Evolutionary conservation across 2,113 vertebrate genomes (phyloP), one percentile per base, ranked within the genome.

Genomic region (Naja naja): DNA sequence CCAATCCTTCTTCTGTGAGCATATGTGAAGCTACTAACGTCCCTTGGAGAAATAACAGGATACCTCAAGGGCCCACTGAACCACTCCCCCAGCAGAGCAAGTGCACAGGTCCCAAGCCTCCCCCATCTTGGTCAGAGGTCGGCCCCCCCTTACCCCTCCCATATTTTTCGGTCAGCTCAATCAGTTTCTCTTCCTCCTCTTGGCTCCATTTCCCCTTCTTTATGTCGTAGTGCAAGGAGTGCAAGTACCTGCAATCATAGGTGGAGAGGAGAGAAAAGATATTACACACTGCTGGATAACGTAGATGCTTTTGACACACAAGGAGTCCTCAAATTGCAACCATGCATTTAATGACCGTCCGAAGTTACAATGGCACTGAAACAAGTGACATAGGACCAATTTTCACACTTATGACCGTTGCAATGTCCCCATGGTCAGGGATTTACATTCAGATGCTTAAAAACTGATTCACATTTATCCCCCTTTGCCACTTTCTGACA

Each of bases 181-280:
- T 49, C 7, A 99, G 96, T 93, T 98, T 96, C 1, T 97, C 93
- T 25, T 96, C 97, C 90, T 99, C 99, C 25, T 98, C 92, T 1
- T 87, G 0, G n/a, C 96, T 98, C 97, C 99, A 99, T 0, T 94
- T 94, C 11, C 99, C 99, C 96, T 97, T 98, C 95, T 98, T 99
- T 10, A 98, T 88, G 60, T 97, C 97, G 8, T 74, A 96, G 49
- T 97, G 98, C 87, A 99, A 96, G 23, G 96, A 97, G 89, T 99
- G 98, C n/a, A 98, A 18, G 43, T 99, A 99, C 69, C 99, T 99
- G 95, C 7, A n/a, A 58, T 4, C 87, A 74, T 90, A 86, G 30
- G 0, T 55, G 1, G 91, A 85, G 58, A 20, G 39, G 43, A 7
- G 18, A 22, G 34, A 2, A 39, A 22, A 52, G 12, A 11, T 0